These are phyloP conservation scores for Protomyctophum bolini DNA, from an alignment of 2,113 vertebrate species.

Conservation along the genomic window DNA sequence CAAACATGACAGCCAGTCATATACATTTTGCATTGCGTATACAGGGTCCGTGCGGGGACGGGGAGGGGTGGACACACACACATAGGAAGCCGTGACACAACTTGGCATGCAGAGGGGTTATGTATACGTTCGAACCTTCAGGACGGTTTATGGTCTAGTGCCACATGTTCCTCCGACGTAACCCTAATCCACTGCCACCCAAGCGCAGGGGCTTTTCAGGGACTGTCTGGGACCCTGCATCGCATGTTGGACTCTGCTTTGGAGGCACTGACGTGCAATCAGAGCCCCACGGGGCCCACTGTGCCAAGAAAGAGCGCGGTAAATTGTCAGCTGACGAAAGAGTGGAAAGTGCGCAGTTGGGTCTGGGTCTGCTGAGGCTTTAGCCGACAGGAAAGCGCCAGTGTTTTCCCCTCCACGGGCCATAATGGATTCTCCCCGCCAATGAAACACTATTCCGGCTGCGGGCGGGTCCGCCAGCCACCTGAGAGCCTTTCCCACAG, in stretches of 20 bases:
- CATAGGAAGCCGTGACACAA: constrained; percentile 36
- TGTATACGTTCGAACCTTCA: constrained; percentile 48
- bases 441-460: constrained; percentile 73
- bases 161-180: constrained; percentile 38
- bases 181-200: constrained; percentile 61
- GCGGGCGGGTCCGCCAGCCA: constrained; percentile 56
- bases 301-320: constrained; percentile 47
- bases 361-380: constrained; percentile 56
- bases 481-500: constrained; percentile 74
- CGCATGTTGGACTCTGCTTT: constrained; percentile 54
- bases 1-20: constrained; percentile 60
- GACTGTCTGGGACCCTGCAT: constrained; percentile 50
- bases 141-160: constrained; percentile 54
- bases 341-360: constrained; percentile 67
- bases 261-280: constrained; percentile 67
- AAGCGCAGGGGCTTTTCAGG: constrained; percentile 45
- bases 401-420: constrained; percentile 70
- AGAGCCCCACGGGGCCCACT: constrained; percentile 42
- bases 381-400: constrained; percentile 70
- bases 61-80: constrained; percentile 2
- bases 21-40: constrained; percentile 50
- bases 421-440: constrained; percentile 80
- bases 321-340: constrained; percentile 76
- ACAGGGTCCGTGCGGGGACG: constrained; percentile 18
- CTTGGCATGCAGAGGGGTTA: constrained; percentile 35